Conservation (phyloP, 2,113 vertebrate genomes). For the Rhodinocichla rosea region DNA sequence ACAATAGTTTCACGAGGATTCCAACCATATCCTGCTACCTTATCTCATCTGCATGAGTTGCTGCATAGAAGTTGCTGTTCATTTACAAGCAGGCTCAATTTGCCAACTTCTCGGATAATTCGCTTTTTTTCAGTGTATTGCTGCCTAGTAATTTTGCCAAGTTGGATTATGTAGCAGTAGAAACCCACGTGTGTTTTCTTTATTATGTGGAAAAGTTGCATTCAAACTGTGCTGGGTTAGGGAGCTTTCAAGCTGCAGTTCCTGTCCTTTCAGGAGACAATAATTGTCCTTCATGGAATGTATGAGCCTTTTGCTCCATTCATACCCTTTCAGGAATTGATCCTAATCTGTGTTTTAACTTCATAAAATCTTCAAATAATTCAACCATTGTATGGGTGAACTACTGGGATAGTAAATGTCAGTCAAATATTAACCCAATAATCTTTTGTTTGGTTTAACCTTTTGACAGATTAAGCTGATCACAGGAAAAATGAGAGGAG, state of each 20-base stretch:
- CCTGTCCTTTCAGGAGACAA: neutral
- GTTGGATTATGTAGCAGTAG: neutral
- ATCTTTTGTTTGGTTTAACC: neutral
- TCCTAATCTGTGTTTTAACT: neutral
- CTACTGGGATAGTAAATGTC: neutral
- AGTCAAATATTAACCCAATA: neutral
- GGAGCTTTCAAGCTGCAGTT: neutral
- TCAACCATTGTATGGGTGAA: neutral
- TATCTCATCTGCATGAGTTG: neutral
- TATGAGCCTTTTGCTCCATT: neutral
- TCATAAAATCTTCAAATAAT: neutral
- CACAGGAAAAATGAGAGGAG: neutral
- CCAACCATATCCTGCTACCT: neutral
- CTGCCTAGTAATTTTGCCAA: neutral
- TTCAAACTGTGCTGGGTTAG: neutral
- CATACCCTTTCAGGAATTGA: neutral
- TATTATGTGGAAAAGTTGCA: neutral
- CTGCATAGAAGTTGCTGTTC: neutral
- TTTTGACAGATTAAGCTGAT: neutral
- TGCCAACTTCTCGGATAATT: neutral
- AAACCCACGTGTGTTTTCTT: fast-evolving
- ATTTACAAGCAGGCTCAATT: neutral
- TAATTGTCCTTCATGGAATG: neutral
- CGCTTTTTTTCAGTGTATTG: neutral
- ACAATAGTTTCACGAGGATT: fast-evolving